These are phyloP conservation scores for Danio kyathit DNA, from an alignment of 2,797 vertebrate genomes.

Conservation along the genomic window DNA sequence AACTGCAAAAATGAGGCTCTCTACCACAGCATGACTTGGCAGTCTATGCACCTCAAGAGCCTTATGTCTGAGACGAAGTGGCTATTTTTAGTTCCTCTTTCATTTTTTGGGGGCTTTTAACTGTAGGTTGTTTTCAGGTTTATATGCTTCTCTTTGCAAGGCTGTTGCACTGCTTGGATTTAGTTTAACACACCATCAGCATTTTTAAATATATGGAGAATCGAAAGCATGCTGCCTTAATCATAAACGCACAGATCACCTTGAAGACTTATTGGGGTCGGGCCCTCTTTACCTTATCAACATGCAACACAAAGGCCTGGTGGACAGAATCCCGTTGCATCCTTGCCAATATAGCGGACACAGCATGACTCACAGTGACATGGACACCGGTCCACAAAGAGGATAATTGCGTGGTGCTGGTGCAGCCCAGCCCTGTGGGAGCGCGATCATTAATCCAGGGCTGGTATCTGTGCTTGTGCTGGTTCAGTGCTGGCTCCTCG, in stretches of 20 bases:
- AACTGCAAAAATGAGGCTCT: slow-evolving; percentile 33
- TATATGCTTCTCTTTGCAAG: slow-evolving; percentile 9
- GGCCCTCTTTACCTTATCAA: background rate
- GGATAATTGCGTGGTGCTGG: slow-evolving; percentile 24
- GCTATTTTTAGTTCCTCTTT: slow-evolving; percentile 37
- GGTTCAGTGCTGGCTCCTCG: slow-evolving; percentile 23
- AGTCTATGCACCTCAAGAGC: slow-evolving; percentile 41
- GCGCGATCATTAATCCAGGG: slow-evolving; percentile 14
- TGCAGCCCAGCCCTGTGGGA: slow-evolving; percentile 16
- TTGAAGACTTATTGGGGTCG: background rate
- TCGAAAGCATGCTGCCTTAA: background rate
- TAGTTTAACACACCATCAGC: background rate
- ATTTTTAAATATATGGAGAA: background rate
- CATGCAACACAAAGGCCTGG: slow-evolving; percentile 14
- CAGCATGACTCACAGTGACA: slow-evolving; percentile 32
- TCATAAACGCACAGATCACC: slow-evolving; percentile 13
- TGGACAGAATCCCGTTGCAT: slow-evolving; percentile 7
- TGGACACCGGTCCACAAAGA: slow-evolving; percentile 26
- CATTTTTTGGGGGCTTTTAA: slow-evolving; percentile 9
- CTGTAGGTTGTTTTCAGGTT: background rate
- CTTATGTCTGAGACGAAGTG: slow-evolving; percentile 33
- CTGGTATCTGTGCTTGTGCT: slow-evolving; percentile 37
- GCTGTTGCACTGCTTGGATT: background rate
- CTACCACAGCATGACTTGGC: slow-evolving; percentile 35
- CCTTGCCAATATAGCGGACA: slow-evolving; percentile 13